phyloP scores from a whole-genome alignment of 1,140 invertebrate genomes.

The Neodiprion fabricii region DNA sequence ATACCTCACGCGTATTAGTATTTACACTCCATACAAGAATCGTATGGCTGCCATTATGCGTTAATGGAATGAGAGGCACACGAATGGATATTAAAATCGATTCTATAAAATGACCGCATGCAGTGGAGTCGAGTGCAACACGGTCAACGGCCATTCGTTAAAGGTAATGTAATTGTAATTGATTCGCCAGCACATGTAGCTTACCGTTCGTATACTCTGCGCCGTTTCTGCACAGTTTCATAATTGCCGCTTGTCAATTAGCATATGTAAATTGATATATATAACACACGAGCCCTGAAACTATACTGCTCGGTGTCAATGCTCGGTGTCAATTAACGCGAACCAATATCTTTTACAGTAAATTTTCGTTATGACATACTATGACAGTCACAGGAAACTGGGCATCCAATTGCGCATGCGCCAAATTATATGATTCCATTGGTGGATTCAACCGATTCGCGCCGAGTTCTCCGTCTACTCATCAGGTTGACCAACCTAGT shows the following conservation, averaged over 20 bases:
- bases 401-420: too few species aligned
- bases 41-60: too few species aligned
- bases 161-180: constrained; percentile 6
- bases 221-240: background rate
- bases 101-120: too few species aligned
- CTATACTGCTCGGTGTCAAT: too few species aligned
- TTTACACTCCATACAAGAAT: background rate
- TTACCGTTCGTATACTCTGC: background rate
- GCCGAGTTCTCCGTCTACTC: too few species aligned
- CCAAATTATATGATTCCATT: too few species aligned
- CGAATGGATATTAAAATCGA: too few species aligned
- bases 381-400: too few species aligned
- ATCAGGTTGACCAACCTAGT: too few species aligned
- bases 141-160: background rate
- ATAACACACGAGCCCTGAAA: background rate
- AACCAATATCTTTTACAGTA: background rate
- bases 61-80: too few species aligned
- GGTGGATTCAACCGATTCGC: too few species aligned
- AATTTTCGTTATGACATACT: background rate
- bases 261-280: constrained; percentile 5
- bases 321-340: too few species aligned
- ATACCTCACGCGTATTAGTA: background rate
- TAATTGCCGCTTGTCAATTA: constrained; percentile 1
- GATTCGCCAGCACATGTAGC: background rate
- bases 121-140: background rate